Evolutionary conservation across 2,113 vertebrate species (phyloP).

Genomic region (Vulpes vulpes): DNA sequence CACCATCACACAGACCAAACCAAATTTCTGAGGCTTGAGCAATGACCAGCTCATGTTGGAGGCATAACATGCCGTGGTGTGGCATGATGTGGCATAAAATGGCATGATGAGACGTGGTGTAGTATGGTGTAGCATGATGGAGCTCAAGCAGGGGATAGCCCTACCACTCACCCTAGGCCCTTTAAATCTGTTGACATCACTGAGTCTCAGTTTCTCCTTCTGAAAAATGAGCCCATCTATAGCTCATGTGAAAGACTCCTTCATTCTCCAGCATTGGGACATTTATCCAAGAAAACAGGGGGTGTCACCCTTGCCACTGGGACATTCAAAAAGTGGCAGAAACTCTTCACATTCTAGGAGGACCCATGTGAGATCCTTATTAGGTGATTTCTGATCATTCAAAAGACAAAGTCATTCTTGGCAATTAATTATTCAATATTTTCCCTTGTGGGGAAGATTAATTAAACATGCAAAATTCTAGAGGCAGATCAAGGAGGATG

Average conservation of each 20-base stretch:
- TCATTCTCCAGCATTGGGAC: not conserved
- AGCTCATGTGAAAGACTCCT: not conserved
- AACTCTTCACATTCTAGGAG: not conserved
- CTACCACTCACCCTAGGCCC: not conserved
- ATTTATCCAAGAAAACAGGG: not conserved
- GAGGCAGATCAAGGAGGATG: not conserved
- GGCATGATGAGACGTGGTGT: not conserved
- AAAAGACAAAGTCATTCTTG: not conserved
- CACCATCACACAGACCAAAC: not conserved
- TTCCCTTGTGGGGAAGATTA: not conserved
- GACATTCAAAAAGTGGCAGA: conserved; percentile 6
- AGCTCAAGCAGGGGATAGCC: not conserved
- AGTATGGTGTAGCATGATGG: not conserved
- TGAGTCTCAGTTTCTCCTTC: not conserved
- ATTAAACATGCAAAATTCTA: not conserved
- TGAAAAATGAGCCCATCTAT: not conserved
- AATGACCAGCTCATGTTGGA: not conserved
- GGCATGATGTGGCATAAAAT: not conserved
- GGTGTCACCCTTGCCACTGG: not conserved
- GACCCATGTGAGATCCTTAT: not conserved
- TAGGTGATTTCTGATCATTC: conserved; percentile 8
- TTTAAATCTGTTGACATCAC: not conserved
- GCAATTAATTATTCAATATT: conserved; percentile 7
- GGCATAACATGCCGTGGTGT: not conserved
- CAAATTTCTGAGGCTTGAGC: not conserved